Conservation (phyloP, 2,113 vertebrate species). For the Sterrhoptilus dennistouni region DNA sequence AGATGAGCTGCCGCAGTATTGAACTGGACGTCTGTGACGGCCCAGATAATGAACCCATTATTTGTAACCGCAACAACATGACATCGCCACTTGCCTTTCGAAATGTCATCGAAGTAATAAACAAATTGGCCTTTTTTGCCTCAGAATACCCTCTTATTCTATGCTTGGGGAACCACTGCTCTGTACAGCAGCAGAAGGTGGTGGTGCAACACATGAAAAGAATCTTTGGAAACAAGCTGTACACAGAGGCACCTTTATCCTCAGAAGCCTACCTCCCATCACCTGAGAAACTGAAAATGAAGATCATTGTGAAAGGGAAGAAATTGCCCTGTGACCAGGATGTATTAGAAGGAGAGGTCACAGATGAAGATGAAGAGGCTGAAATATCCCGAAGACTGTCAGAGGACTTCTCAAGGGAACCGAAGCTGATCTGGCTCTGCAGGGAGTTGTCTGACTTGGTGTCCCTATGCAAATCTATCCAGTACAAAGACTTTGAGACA, state of each 20-base stretch:
- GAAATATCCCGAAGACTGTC: conserved; percentile 82
- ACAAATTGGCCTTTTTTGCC: conserved; percentile 90
- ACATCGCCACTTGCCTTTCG: conserved; percentile 80
- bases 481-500: conserved; percentile 86
- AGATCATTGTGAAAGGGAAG: conserved; percentile 90
- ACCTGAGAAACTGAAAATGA: conserved; percentile 90
- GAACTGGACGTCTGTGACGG: conserved; percentile 94
- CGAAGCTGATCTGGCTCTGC: conserved; percentile 84
- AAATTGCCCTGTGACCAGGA: conserved; percentile 82
- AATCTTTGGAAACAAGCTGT: conserved; percentile 86
- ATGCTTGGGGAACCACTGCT: conserved; percentile 92
- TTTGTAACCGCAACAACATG: conserved; percentile 87
- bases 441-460: conserved; percentile 91
- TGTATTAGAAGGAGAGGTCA: conserved; percentile 89
- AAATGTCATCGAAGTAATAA: conserved; percentile 90
- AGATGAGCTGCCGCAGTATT: conserved; percentile 90
- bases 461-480: conserved; percentile 82
- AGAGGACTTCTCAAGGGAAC: conserved; percentile 74
- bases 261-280: conserved; percentile 85
- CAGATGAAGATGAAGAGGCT: conserved; percentile 94
- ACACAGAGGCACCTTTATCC: conserved; percentile 78
- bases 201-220: conserved; percentile 89
- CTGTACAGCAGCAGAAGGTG: conserved; percentile 85
- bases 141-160: conserved; percentile 92
- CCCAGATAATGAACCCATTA: conserved; percentile 89